These are phyloP conservation scores for Clitarchus hookeri DNA, from an alignment of 2,888 invertebrate species.

Conservation along the genomic window DNA sequence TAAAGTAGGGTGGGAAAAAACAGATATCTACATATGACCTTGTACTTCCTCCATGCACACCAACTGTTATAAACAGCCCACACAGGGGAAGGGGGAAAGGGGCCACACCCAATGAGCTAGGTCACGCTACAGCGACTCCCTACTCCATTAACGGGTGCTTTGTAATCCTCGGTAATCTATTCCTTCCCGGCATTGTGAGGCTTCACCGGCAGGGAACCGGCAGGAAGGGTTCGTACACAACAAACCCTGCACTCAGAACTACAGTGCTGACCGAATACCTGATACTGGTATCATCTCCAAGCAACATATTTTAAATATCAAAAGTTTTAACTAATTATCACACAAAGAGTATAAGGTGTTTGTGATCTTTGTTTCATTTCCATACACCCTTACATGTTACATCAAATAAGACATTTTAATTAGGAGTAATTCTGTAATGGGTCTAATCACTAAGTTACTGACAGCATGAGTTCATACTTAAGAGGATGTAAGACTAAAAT, in stretches of 20 bases:
- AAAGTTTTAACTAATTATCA: no score
- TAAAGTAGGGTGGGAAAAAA: no score
- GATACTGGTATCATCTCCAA: background rate
- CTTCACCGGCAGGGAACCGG: background rate
- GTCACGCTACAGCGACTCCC: background rate
- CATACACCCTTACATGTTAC: no score
- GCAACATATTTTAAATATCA: no score
- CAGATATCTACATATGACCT: background rate
- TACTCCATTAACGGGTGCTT: background rate
- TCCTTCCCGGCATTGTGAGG: slow-evolving; percentile 6
- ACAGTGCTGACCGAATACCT: no score
- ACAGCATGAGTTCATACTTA: no score
- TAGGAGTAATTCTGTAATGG: no score
- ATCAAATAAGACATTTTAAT: no score
- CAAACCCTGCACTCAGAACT: background rate
- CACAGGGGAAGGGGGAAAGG: background rate
- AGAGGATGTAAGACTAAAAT: no score
- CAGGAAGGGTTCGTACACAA: background rate
- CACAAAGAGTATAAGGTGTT: no score
- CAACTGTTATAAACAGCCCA: background rate
- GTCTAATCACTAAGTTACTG: no score
- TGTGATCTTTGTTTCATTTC: no score
- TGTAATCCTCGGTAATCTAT: background rate
- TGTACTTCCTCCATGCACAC: background rate
- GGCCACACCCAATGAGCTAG: background rate